Base-by-base conservation (phyloP, 2,797 vertebrate genomes). In the Tenualosa thibaudeaui region DNA sequence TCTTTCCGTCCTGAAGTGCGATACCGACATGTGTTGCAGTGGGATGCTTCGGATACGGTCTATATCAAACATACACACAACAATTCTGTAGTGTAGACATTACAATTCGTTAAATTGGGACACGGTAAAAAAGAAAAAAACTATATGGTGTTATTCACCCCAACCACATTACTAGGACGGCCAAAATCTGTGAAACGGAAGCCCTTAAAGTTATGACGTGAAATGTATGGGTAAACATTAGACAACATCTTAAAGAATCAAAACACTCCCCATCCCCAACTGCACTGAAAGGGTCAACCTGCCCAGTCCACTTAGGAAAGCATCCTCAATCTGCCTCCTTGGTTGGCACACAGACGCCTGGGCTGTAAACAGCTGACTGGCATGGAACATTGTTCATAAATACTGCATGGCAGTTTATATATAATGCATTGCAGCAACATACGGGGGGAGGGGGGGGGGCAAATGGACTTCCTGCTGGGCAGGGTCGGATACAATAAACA, bases 361-460 rank as follows among this genome's bases (percentile, higher is more conserved):
- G 71, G 71, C 71, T 19, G 43, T 50, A 49, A 83, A 43, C 71
- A 26, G 82, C 46, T 83, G 65, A 54, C 22, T 81, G 40, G 37
- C 84, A 75, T 10, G 43, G 17, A 49, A 46, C 22, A 19, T 60
- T 49, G 75, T 54, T n/a, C 84, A 81, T 84, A 24, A 75, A 84
- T 49, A 58, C 71, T 81, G 75, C 40, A 81, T 49, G 37, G 40
- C 71, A 78, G 71, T 15, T 81, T 50, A 84, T 81, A 75, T 24
- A 60, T 81, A 58, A 84, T 84, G 84, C n/a, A 81, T 81, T 81
- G 51, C 84, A 26, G 50, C 56, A 37, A 60, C 81, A 81, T 13
- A 46, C 71, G 19, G 51, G 71, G 81, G 43, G 17, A 53, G 81
- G 81, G 4, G 49, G 71, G 81, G 37, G 22, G 43, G 53, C 24